These are phyloP conservation scores for Dipodomys ordii DNA, from an alignment of 2,113 vertebrate species.

Conservation along the genomic window DNA sequence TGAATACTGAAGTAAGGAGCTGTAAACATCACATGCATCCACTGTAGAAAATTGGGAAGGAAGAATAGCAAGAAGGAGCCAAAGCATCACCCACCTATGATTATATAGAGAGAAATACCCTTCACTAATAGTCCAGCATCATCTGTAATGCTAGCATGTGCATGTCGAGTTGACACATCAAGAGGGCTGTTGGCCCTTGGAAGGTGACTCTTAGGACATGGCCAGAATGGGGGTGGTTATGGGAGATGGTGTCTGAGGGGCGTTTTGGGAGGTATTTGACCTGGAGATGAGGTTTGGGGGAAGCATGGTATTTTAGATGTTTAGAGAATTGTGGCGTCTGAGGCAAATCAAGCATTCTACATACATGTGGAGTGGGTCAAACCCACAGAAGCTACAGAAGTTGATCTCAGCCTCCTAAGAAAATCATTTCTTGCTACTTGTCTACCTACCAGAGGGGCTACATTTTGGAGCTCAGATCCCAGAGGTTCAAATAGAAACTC, in stretches of 20 bases:
- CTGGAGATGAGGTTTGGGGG: not conserved
- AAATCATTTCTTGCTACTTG: fast-evolving
- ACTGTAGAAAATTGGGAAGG: not conserved
- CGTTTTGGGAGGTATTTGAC: not conserved
- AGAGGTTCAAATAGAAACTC: not conserved
- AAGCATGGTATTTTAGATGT: not conserved
- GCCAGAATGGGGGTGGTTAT: too few species aligned
- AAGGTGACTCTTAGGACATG: not conserved
- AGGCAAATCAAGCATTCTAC: not conserved
- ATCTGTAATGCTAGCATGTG: fast-evolving
- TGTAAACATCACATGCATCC: not conserved
- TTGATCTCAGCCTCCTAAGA: not conserved
- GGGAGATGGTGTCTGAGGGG: not conserved
- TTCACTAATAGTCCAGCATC: not conserved
- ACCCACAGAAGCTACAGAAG: not conserved
- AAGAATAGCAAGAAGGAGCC: not conserved
- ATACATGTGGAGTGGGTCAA: too few species aligned
- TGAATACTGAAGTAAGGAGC: not conserved
- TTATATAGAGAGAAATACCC: not conserved
- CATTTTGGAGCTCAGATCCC: not conserved
- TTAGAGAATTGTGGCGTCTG: not conserved
- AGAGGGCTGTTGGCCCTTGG: fast-evolving
- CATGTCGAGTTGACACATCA: fast-evolving
- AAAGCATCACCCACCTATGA: not conserved
- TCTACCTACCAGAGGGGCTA: too few species aligned